Evolutionary conservation across 1,140 invertebrate genomes (phyloP).

Genomic region (Mamestra configurata): DNA sequence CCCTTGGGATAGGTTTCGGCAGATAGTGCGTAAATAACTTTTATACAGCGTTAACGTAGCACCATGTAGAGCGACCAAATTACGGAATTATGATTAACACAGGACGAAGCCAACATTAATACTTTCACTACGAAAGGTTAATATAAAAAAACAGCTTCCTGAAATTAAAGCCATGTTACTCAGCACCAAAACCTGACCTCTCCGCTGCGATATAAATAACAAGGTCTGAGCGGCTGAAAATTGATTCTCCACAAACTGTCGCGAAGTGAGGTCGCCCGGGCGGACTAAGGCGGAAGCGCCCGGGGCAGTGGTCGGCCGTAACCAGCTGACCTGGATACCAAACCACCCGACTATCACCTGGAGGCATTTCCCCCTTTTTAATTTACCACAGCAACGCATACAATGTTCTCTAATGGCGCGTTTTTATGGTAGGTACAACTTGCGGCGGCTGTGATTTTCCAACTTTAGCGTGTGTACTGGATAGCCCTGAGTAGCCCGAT

Average conservation of each 20-base stretch:
- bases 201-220: constrained; percentile 15
- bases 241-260: constrained; percentile 11
- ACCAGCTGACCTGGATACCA: constrained; percentile 44
- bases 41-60: too few relatives aligned
- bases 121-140: too few relatives aligned
- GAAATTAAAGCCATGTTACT: too few relatives aligned
- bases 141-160: too few relatives aligned
- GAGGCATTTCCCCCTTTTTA: constrained; percentile 23
- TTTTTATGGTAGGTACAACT: not conserved
- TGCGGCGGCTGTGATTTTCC: not conserved
- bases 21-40: too few relatives aligned
- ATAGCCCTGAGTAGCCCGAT: too few relatives aligned
- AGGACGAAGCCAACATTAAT: too few relatives aligned
- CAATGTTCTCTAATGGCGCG: constrained; percentile 15
- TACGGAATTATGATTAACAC: too few relatives aligned
- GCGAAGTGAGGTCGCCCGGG: not conserved
- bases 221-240: constrained; percentile 17
- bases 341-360: constrained; percentile 39
- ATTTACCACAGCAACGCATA: constrained; percentile 24
- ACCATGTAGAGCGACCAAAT: too few relatives aligned
- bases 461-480: not conserved
- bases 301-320: constrained; percentile 15
- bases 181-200: too few relatives aligned
- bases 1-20: too few relatives aligned
- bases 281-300: constrained; percentile 1